phyloP scores from a whole-genome alignment of 2,888 invertebrate genomes.

The Lepas anatifera region DNA sequence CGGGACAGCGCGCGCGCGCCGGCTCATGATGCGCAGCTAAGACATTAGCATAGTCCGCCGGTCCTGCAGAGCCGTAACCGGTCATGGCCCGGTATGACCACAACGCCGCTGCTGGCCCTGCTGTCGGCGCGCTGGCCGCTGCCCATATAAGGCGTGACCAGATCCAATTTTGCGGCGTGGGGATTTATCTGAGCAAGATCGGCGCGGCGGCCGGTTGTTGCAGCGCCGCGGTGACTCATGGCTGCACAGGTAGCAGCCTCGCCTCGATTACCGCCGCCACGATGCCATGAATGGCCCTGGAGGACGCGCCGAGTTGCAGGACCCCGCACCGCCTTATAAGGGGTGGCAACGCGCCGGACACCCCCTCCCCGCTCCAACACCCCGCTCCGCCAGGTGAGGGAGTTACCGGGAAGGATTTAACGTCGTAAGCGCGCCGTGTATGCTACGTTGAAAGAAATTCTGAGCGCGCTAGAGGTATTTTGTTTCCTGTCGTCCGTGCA shows the following conservation, averaged over 20 bases:
- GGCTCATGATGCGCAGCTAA: too few relatives aligned
- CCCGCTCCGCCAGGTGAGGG: too few relatives aligned
- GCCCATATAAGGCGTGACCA: conserved; percentile 2
- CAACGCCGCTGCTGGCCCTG: too few relatives aligned
- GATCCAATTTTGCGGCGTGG: conserved; percentile 2
- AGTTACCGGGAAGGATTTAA: too few relatives aligned
- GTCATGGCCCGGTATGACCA: neutral
- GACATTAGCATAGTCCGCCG: neutral
- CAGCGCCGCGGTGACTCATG: too few relatives aligned
- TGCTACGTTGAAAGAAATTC: too few relatives aligned
- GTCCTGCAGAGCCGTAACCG: neutral
- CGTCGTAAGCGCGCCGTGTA: too few relatives aligned
- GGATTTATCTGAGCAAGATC: neutral
- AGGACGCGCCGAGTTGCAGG: neutral
- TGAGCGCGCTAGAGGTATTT: too few relatives aligned
- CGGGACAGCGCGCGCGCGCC: too few relatives aligned
- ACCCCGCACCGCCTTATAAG: neutral
- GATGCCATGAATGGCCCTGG: conserved; percentile 6
- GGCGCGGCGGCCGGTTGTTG: neutral
- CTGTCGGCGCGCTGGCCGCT: neutral
- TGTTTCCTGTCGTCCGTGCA: too few relatives aligned
- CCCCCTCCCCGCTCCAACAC: too few relatives aligned
- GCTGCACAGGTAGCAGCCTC: neutral
- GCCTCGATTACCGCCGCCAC: neutral
- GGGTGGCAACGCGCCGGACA: neutral